Base-by-base conservation (phyloP, 2,888 invertebrate genomes). In the Stenoptilia bipunctidactyla region DNA sequence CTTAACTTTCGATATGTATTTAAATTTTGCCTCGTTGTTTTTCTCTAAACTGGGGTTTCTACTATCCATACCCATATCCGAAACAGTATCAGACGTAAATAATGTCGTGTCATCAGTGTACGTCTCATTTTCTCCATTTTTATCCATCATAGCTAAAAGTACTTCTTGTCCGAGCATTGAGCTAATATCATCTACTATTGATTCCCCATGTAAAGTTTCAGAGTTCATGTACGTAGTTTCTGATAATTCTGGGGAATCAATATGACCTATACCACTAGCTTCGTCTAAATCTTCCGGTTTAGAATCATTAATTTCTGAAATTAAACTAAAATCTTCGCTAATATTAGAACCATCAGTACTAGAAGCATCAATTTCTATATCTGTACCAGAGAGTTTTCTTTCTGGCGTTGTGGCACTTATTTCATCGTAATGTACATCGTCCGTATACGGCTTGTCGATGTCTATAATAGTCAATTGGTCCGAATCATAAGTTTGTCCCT, bases 211-310 rank as follows among this genome's bases (percentile, higher is more conserved):
- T 50, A 91, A 83, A 4, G 89, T 87, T 57, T 92, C 92, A n/a
- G 89, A 90, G 50, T 87, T 87, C 25, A 86, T 79, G 40, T 85
- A 85, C 2, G 89, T 89, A 8, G 89, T 88, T 46, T 94, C 93
- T 4, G 92, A 92, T 9, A 88, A 86, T 75, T 93, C 93, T 0
- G 93, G 92, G 0, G 93, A 93, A 61, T 94, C 93, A 40, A 93
- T 93, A 57, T 94, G 93, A 9, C 89, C 89, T 38, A 93, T 90
- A 48, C 87, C 87, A 57, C 75, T 75, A 12, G 74, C 74, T 38
- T 85, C 85, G 42, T 79, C 75, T 1, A 59, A 45, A 5, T 79
- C 76, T 2, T 61, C 70, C 1, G 75, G 71, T 48, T 77, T 82
- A 41, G 85, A 85, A 45, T 88, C 89, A 36, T 88, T 82, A 27